Evolutionary conservation across 2,888 invertebrate species (phyloP), one percentile per base, ranked within the genome.

Genomic region (Leptopilina drosophilae): DNA sequence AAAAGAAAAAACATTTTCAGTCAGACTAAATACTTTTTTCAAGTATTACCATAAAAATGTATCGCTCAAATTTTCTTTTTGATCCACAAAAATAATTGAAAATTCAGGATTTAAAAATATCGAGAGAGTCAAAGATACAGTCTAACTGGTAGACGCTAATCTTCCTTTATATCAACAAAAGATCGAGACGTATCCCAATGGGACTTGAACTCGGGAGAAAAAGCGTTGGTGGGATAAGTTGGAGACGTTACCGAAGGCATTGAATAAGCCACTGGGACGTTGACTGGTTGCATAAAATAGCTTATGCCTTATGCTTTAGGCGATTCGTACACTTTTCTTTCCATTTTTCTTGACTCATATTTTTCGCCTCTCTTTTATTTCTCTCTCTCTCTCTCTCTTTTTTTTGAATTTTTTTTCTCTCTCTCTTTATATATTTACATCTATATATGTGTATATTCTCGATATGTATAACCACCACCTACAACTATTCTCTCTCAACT

Each of bases 281-380:
- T 73, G 73, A 73, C 73, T 73, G 73, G 77, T 80, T 62, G 80
- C 83, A 80, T 80, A 80, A 82, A 83, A 80, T 81, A 83, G 80
- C 81, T 80, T 80, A 81, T 78, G 80, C 81, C 78, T 77, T 78
- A 78, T 69, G 81, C 81, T 78, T 78, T 75, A 20, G 73, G 64
- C 81, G 40, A 80, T 73, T 76, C 26, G 46, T 76, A 78, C 77
- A 75, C 79, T 80, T 81, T 82, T 81, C 69, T 81, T 80, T 78
- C 77, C 80, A 66, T 73, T 80, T 81, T 80, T 77, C 77, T 40
- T 42, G 40, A 12, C 14, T 73, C 9, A n/a, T 49, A 40, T 56
- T 26, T 78, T 65, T 62, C 78, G 59, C 76, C 42, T 64, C 42
- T 62, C 62, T 76, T 33, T 49, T 75, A 46, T 79, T 77, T 77